phyloP scores from a whole-genome alignment of 1,140 invertebrate species.

The Rhyzopertha dominica region DNA sequence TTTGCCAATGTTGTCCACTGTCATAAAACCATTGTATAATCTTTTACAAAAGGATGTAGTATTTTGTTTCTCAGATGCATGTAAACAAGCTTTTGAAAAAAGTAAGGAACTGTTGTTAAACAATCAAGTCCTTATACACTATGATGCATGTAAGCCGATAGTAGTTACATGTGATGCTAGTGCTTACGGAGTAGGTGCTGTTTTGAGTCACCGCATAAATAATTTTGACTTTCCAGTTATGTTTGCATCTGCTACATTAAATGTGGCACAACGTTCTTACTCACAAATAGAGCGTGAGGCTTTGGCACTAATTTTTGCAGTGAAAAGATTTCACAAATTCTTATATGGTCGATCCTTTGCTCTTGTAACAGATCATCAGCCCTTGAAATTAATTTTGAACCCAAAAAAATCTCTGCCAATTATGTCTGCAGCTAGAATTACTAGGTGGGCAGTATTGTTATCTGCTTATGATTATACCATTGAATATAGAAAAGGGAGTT shows the following conservation, averaged over 20 bases:
- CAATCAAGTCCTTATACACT: constrained; percentile 31
- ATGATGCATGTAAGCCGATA: constrained; percentile 29
- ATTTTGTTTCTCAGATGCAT: constrained; percentile 37
- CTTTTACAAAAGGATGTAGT: constrained; percentile 37
- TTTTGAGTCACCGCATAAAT: constrained; percentile 35
- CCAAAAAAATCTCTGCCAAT: constrained; percentile 17
- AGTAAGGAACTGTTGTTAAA: constrained; percentile 33
- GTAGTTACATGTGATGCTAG: constrained; percentile 38
- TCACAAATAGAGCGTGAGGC: constrained; percentile 26
- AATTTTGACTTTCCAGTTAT: constrained; percentile 35
- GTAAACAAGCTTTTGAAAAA: constrained; percentile 34
- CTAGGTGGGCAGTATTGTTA: constrained; percentile 19
- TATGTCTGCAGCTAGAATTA: constrained; percentile 11
- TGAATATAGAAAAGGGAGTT: constrained; percentile 15
- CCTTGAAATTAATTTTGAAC: constrained; percentile 19
- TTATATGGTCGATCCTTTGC: constrained; percentile 20
- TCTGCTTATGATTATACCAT: constrained; percentile 22
- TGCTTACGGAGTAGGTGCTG: constrained; percentile 40
- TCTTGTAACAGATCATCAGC: constrained; percentile 18
- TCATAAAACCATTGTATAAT: constrained; percentile 40
- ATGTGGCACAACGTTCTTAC: constrained; percentile 21
- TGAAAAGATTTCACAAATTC: constrained; percentile 26
- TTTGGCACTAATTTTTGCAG: constrained; percentile 25
- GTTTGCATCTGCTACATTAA: constrained; percentile 34
- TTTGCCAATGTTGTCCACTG: constrained; percentile 39